Conservation (phyloP, 2,888 invertebrate genomes). For the Calameuta pallipes region DNA sequence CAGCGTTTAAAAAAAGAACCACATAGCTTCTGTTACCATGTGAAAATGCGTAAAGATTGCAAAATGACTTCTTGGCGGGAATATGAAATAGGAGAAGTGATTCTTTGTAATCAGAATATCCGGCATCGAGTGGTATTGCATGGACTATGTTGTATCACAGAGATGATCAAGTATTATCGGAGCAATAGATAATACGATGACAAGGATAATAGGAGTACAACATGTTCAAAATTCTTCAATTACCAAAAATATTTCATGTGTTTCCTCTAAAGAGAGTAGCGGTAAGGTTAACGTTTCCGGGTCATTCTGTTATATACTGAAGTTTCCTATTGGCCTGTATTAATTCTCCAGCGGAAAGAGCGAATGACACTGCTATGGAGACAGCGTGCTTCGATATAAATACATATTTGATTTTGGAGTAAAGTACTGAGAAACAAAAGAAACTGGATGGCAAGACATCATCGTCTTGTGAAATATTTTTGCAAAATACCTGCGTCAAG, state of each 20-base stretch:
- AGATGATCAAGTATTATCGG: neutral
- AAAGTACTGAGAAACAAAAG: neutral
- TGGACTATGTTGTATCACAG: neutral
- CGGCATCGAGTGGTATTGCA: neutral
- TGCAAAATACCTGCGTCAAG: neutral
- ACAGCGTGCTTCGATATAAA: neutral
- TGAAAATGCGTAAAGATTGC: neutral
- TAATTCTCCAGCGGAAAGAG: neutral
- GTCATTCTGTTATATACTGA: neutral
- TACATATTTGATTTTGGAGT: neutral
- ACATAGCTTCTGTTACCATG: neutral
- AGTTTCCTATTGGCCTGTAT: neutral
- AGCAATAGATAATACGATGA: neutral
- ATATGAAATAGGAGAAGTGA: neutral
- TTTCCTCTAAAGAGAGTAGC: neutral
- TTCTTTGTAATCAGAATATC: neutral
- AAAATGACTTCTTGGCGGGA: neutral
- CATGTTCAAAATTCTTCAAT: neutral
- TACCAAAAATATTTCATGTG: neutral
- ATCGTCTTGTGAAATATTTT: neutral
- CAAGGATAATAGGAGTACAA: neutral
- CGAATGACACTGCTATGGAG: neutral
- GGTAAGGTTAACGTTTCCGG: neutral
- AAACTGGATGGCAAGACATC: neutral
- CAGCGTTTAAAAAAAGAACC: neutral